Evolutionary conservation across 2,888 invertebrate species (phyloP).

Genomic region (Falcaria lacertinaria): DNA sequence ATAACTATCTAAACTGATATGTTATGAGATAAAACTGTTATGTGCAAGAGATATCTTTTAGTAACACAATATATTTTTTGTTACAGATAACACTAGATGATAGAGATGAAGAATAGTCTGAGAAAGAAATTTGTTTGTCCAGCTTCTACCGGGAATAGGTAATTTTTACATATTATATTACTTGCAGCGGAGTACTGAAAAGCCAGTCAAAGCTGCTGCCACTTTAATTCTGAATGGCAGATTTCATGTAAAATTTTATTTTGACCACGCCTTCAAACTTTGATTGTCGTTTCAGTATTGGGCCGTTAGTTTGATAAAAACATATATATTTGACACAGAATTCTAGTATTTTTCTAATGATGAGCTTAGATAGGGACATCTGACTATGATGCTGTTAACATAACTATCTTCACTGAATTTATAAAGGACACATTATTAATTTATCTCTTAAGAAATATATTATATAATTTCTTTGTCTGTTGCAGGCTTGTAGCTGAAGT

Average conservation of each 20-base stretch:
- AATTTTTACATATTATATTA: not conserved
- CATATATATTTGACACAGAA: not conserved
- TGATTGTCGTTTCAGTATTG: too few relatives aligned
- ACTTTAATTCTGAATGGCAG: too few relatives aligned
- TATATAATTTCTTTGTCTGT: too few relatives aligned
- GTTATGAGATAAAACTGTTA: constrained; percentile 15
- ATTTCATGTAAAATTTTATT: too few relatives aligned
- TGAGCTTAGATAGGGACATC: constrained; percentile 70
- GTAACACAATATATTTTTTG: constrained; percentile 1
- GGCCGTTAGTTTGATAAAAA: not conserved
- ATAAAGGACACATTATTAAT: not conserved
- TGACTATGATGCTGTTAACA: constrained; percentile 62
- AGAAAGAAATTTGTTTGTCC: too few relatives aligned
- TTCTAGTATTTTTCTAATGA: constrained; percentile 31
- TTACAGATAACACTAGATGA: not conserved
- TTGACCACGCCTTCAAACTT: too few relatives aligned
- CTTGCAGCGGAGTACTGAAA: not conserved
- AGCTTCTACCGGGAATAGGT: not conserved
- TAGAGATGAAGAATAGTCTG: too few relatives aligned
- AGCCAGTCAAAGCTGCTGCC: too few relatives aligned
- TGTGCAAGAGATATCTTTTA: too few relatives aligned
- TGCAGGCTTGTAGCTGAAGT: too few relatives aligned
- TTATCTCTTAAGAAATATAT: too few relatives aligned
- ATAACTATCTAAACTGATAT: constrained; percentile 16
- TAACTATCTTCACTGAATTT: constrained; percentile 57